phyloP scores from a whole-genome alignment of 1,140 invertebrate genomes.

The Hyphantria cunea region DNA sequence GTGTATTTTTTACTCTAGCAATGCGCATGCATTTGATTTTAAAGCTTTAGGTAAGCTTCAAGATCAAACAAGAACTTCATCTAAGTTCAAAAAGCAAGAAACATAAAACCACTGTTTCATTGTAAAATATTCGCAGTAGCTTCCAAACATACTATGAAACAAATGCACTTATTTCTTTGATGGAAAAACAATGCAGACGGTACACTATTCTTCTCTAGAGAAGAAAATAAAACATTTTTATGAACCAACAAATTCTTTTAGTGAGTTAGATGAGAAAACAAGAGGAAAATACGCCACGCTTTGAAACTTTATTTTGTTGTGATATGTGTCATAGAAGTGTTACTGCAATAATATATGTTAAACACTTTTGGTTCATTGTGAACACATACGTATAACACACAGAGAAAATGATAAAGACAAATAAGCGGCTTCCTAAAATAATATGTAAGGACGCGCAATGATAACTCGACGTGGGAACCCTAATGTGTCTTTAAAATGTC shows the following conservation, averaged over 20 bases:
- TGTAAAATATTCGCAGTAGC: conserved; percentile 37
- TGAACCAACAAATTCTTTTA: conserved; percentile 34
- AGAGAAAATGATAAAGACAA: conserved; percentile 9
- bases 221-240: conserved; percentile 32
- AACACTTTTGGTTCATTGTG: conserved; percentile 4
- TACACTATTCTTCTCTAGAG: conserved; percentile 27
- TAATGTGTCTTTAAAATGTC: conserved; percentile 16
- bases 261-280: conserved; percentile 24
- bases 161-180: conserved; percentile 35
- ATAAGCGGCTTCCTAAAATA: background rate
- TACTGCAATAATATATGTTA: conserved; percentile 1
- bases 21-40: too few relatives aligned
- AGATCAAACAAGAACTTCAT: background rate
- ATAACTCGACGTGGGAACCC: conserved; percentile 11
- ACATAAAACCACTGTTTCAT: conserved; percentile 10
- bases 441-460: background rate
- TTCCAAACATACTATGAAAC: conserved; percentile 14
- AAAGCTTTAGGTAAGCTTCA: too few relatives aligned
- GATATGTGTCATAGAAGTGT: conserved; percentile 13
- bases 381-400: background rate
- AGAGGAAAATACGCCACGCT: conserved; percentile 11
- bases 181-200: conserved; percentile 36
- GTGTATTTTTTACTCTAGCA: too few relatives aligned
- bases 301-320: conserved; percentile 34
- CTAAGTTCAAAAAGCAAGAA: background rate